phyloP scores from a whole-genome alignment of 2,113 vertebrate species.

The Coturnix japonica region DNA sequence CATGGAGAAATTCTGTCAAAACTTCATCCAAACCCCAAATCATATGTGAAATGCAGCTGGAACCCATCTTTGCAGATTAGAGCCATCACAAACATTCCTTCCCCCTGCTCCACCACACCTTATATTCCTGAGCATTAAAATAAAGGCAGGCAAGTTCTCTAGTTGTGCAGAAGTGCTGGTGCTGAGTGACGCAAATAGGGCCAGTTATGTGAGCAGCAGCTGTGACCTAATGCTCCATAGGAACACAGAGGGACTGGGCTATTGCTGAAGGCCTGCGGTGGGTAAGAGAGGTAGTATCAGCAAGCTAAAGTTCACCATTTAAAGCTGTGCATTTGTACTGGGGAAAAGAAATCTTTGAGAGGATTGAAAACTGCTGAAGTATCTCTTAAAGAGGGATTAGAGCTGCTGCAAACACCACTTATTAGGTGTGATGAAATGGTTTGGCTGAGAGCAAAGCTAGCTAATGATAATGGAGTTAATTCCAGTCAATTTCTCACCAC shows the following conservation, averaged over 20 bases:
- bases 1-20: constrained; percentile 59
- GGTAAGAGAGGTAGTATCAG: neutral
- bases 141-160: constrained; percentile 1
- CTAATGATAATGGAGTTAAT: neutral
- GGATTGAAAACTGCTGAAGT: neutral
- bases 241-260: neutral
- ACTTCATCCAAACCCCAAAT: constrained; percentile 56
- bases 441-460: neutral
- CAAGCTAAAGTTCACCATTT: neutral
- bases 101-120: constrained; percentile 31
- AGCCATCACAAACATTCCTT: constrained; percentile 46
- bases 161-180: neutral
- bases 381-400: neutral
- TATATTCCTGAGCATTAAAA: neutral
- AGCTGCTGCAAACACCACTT: neutral
- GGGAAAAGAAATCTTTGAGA: neutral
- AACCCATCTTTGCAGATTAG: constrained; percentile 33
- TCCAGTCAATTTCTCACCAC: neutral
- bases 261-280: neutral
- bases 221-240: neutral
- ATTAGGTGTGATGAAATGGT: neutral
- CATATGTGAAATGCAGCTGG: constrained; percentile 55
- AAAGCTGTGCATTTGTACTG: neutral
- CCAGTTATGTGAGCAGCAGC: neutral
- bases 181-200: neutral